phyloP scores from a whole-genome alignment of 1,140 invertebrate species.

The Cydia strobilella region DNA sequence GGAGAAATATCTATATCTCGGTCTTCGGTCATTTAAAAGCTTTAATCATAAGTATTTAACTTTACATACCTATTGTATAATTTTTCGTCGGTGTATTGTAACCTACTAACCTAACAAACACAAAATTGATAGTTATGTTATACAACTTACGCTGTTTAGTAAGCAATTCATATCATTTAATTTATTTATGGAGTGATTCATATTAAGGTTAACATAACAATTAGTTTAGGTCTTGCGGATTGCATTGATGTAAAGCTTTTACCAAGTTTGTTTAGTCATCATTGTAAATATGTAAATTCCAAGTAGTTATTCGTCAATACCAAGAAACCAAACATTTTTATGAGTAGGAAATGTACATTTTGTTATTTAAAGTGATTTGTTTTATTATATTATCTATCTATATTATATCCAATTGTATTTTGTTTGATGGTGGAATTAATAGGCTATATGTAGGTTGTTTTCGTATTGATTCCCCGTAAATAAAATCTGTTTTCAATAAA shows the following conservation, averaged over 20 bases:
- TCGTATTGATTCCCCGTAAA: constrained; percentile 66
- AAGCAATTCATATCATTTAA: not conserved
- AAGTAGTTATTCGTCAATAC: constrained; percentile 72
- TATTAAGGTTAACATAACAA: constrained; percentile 20
- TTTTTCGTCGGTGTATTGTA: not conserved
- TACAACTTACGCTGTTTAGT: not conserved
- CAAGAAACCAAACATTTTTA: constrained; percentile 78
- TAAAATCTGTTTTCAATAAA: constrained; percentile 73
- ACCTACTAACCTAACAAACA: not conserved
- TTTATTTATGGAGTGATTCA: constrained; percentile 17
- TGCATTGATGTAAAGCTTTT: constrained; percentile 56
- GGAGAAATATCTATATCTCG: too few relatives aligned
- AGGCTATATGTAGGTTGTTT: constrained; percentile 58
- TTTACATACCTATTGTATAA: not conserved
- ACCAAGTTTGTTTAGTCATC: constrained; percentile 67
- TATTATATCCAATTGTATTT: constrained; percentile 62
- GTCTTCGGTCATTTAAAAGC: too few relatives aligned
- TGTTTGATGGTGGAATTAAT: constrained; percentile 56
- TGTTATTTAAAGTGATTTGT: constrained; percentile 69
- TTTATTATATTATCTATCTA: constrained; percentile 58
- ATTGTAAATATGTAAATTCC: constrained; percentile 78
- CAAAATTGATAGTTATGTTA: not conserved
- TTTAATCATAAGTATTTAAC: not conserved
- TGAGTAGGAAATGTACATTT: constrained; percentile 74
- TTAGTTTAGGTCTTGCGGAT: constrained; percentile 22